Evolutionary conservation across 2,888 invertebrate genomes (phyloP), one percentile per base, ranked within the genome.

Genomic region (Polyommatus iphigenia): DNA sequence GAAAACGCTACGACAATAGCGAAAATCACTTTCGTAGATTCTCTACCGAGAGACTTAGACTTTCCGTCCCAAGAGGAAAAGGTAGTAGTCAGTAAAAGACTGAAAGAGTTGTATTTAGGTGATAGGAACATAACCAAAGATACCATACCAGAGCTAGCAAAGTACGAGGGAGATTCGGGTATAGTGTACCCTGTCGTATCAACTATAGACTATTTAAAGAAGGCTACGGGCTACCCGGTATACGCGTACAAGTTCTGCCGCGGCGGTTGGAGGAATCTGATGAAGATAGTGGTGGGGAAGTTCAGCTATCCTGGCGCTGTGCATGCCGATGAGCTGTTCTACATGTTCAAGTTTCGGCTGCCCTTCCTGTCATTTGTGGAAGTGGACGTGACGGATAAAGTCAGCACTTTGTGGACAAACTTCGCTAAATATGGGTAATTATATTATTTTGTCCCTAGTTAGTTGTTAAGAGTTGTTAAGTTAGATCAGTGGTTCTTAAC

Each of bases 281-380:
- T 89, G 0, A 93, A 93, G 82, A 57, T 85, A 6, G 77, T 83
- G 8, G 89, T 80, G 77, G 89, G 90, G 0, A 90, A 87, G 78
- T 78, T 82, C 15, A 82, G 80, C 1, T 82, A 85, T n/a, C 88
- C 89, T 0, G 93, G 93, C 1, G 92, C 93, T 0, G 89, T 91
- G 0, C 94, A 94, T 76, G 93, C 91, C 0, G 93, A 94, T 80
- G 94, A 93, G n/a, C 78, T 94, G 2, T 93, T 93, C 80, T 94
- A 93, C 79, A 85, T 94, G 80, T 93, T 93, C 79, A 93, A 88
- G 78, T 75, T 88, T 3, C 85, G 82, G 72, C 84, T 0, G 83
- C 85, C 0, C 76, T 88, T 3, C 81, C 87, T 1, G 24, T 83
- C 85, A 6, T 84, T 85, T 57, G 77, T 86, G 2, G 92, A 92